Base-by-base conservation (phyloP, 2,888 invertebrate genomes). In the Notocelia uddmanniana region DNA sequence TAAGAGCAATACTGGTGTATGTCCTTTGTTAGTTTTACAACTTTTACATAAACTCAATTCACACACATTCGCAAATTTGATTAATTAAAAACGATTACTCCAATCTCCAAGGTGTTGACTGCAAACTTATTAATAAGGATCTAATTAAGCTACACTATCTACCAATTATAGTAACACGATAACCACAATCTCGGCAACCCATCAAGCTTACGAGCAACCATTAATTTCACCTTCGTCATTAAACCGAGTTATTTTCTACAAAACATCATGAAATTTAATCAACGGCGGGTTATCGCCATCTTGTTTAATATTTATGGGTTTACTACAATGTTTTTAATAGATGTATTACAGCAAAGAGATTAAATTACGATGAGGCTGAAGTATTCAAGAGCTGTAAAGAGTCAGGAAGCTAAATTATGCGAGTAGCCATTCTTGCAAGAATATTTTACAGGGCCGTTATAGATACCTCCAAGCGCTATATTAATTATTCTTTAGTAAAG, bases 101-200 rank as follows among this genome's bases (percentile, higher is more conserved):
- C 34, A 13, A 23, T 62, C 78, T 76, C 76, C 80, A 76, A 80
- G 78, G 80, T 78, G 75, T 78, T 74, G 72, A 77, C 76, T 79
- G 77, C 76, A 75, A 76, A 77, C 11, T 19, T 45, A 67, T 67
- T 57, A 67, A 57, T 57, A 57, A 67, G 26, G 18, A 23, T 34
- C 50, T 63, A 52, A 62, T 63, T 52, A 63, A 63, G n/a, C 52
- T 19, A 37, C 13, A 23, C 63, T 64, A 63, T 63, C 63, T 63
- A 64, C 37, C 52, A 63, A 63, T 63, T 63, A 63, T 13, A 21
- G 54, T 21, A 37, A 37, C 64, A 50, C 37, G 52, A 64, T 64
- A 64, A 52, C 8, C 37, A 23, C 37, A 54, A 64, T 64, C 64
- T 64, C 54, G n/a, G 23, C 59, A 37, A 64, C 52, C n/a, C n/a